Evolutionary conservation across 1,140 invertebrate genomes (phyloP), one percentile per base, ranked within the genome.

Genomic region (Drosophila rhopaloa): DNA sequence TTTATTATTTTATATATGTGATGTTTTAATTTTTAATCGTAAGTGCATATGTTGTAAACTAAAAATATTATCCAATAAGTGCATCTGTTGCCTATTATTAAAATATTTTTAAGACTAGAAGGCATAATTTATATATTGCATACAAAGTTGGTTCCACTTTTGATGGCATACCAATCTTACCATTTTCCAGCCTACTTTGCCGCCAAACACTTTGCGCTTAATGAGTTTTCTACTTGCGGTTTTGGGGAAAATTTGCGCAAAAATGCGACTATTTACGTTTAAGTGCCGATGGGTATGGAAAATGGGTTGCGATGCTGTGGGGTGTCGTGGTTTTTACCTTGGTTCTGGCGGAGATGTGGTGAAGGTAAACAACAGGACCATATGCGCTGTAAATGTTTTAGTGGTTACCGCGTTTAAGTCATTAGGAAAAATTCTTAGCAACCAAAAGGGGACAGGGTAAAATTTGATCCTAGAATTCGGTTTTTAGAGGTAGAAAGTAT

Each of bases 351-450:
- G 35, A 47, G 47, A 29, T 58, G 57, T 38, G 51, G 41, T 54
- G 40, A 43, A 6, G 41, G 47, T 29, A 47, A 46, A 66, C 47
- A 68, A 37, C 62, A 32, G 62, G 24, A 32, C 70, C 70, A 53
- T 63, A 67, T 68, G 59, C 66, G 82, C 77, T 88, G 83, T 88
- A 88, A 86, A 88, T 86, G 82, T 88, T 86, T 86, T 79, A 88
- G 82, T 79, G 82, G 82, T 86, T 88, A 70, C 82, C 75, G 84
- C 82, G 82, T 83, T 86, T 86, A 86, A 86, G 82, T 86, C 82
- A 86, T 88, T 86, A 88, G 84, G 83, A 71, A 79, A 88, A 88
- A 88, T 88, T 86, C 82, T 66, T 86, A 58, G 60, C 72, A 58
- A 73, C 58, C 58, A 54, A 70, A 78, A 79, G 43, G 46, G 57